Evolutionary conservation across 2,113 vertebrate species (phyloP), one percentile per base, ranked within the genome.

Genomic region (Pavo muticus): DNA sequence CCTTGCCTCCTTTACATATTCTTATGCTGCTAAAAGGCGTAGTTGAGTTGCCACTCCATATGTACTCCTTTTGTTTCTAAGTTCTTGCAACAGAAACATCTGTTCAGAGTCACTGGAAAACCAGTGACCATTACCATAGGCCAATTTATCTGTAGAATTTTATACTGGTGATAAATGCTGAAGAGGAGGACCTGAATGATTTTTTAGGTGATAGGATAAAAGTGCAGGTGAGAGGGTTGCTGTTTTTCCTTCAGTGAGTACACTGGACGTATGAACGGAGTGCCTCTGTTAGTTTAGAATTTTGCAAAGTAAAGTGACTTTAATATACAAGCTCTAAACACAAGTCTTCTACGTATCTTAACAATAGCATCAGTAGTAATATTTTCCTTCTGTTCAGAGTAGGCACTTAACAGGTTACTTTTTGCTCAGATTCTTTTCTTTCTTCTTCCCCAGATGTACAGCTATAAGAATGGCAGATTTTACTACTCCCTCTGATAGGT

Each of bases 251-350:
- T 35, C 1, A 0, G 4, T 50, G 60, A 0, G 7, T 67, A 23
- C 2, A 6, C 4, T 12, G 44, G 23, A 30, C 4, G 2, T 3
- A 81, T 4, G 10, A 78, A 79, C 1, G 19, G 2, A 67, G 27
- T 16, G 72, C 63, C 7, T n/a, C 68, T 48, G 40, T 68, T 59
- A 8, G 50, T 67, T 79, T 48, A 83, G 15, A 64, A 40, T 8
- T 57, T 23, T 69, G 40, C 9, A 5, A 54, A 54, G 40, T 5
- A 83, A 24, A 54, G 14, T 0, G 0, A 64, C 23, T 39, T 4
- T 12, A 59, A 40, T 11, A n/a, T 1, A 4, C 23, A 40, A 83
- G 25, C 4, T 9, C 59, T 70, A 70, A 61, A 71, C 10, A 20
- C 11, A 15, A 25, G 56, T 42, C 56, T 74, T 81, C 60, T 71